Percentiles rank a stretch among this genome's conserved stretches.
Evolutionary conservation across 2,113 vertebrate species (phyloP).

Genomic region (Ramphastos sulfuratus): DNA sequence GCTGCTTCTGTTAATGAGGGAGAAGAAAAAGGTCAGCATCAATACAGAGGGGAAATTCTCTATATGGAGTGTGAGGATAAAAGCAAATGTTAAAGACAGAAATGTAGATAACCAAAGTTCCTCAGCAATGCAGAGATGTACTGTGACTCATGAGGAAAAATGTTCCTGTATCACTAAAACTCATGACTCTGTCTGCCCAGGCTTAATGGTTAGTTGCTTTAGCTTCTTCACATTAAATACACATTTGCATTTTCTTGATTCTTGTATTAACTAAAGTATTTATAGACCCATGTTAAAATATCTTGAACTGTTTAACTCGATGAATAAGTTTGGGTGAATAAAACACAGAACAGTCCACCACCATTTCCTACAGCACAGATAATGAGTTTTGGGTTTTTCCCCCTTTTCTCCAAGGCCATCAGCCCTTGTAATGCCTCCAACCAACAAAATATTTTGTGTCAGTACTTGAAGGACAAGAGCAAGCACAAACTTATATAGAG

Average conservation of each 20-base stretch:
- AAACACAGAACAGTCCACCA: background rate
- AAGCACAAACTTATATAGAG: background rate
- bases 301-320: background rate
- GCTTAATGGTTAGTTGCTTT: background rate
- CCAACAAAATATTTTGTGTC: background rate
- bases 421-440: background rate
- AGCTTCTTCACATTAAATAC: background rate
- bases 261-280: background rate
- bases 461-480: background rate
- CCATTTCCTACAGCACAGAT: background rate
- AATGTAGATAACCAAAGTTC: background rate
- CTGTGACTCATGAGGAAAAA: background rate
- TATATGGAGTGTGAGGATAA: background rate
- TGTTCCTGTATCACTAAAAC: background rate
- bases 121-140: slow-evolving; percentile 7
- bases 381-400: background rate
- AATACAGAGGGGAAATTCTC: slow-evolving; percentile 1
- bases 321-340: background rate
- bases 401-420: too few species aligned
- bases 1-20: slow-evolving; percentile 26
- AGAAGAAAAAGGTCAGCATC: slow-evolving; percentile 38
- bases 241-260: background rate
- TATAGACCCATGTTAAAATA: background rate
- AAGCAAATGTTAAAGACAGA: slow-evolving; percentile 24
- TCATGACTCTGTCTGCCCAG: background rate